phyloP scores from a whole-genome alignment of 2,797 vertebrate genomes.

The Pantherophis vulpinus region DNA sequence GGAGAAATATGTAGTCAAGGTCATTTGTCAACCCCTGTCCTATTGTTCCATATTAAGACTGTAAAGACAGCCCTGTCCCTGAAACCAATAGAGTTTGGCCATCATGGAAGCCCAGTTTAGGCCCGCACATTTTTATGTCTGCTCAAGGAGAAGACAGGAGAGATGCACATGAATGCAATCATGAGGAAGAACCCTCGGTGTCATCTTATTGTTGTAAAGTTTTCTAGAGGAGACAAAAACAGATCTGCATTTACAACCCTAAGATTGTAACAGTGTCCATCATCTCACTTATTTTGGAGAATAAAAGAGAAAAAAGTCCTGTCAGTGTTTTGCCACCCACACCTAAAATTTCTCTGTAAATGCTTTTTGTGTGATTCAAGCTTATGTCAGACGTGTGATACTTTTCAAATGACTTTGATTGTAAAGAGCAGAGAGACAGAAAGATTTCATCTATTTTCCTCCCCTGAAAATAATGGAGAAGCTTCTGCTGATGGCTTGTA shows the following conservation, averaged over 20 bases:
- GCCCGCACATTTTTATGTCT: not conserved
- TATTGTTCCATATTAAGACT: not conserved
- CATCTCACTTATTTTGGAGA: slow-evolving; percentile 13
- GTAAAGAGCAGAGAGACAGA: slow-evolving; percentile 18
- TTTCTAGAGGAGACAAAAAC: slow-evolving; percentile 32
- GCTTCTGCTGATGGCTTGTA: not conserved
- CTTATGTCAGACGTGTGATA: slow-evolving; percentile 46
- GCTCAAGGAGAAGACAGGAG: not conserved
- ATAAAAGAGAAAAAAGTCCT: not conserved
- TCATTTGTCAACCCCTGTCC: not conserved
- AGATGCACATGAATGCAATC: not conserved
- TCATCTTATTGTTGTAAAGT: slow-evolving; percentile 7
- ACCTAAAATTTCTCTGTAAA: slow-evolving; percentile 44
- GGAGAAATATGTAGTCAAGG: not conserved
- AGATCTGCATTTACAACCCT: slow-evolving; percentile 31
- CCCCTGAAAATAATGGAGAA: not conserved
- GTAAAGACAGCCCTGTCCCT: not conserved
- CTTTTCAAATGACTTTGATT: slow-evolving; percentile 45
- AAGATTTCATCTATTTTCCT: not conserved
- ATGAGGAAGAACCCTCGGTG: not conserved
- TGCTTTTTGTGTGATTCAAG: slow-evolving; percentile 37
- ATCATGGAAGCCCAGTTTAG: not conserved
- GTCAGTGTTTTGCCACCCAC: slow-evolving; percentile 39
- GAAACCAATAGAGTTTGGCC: not conserved
- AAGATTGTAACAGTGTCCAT: slow-evolving; percentile 22